Percentiles rank a stretch among this genome's conserved stretches.
These are phyloP conservation scores for Columba janthina DNA, from an alignment of 2,113 vertebrate species.

Conservation along the genomic window DNA sequence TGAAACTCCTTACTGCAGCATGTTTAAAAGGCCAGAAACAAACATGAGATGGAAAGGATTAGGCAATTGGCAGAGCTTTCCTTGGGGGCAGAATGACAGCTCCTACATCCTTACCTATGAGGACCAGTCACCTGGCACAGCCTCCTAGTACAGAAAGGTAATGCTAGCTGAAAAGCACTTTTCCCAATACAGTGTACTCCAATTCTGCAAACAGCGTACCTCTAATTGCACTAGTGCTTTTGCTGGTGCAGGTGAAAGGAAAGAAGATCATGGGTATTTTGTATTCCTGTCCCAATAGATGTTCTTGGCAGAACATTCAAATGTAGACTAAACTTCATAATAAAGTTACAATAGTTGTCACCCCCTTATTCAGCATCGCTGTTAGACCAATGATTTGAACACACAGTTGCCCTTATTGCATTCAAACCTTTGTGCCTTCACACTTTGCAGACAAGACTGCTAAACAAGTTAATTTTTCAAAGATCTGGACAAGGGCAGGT, in stretches of 20 bases:
- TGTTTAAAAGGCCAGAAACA: neutral
- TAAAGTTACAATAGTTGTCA: neutral
- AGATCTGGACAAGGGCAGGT: neutral
- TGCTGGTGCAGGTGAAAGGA: neutral
- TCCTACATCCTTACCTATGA: neutral
- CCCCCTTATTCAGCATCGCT: neutral
- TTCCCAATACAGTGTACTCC: neutral
- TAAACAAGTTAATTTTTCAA: neutral
- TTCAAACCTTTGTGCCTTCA: neutral
- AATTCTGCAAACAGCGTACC: neutral
- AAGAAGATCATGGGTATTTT: fast-evolving
- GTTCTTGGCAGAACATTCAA: neutral
- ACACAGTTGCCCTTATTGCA: neutral
- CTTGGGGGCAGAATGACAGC: neutral
- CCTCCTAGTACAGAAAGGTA: neutral
- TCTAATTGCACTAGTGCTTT: neutral
- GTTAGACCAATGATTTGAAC: neutral
- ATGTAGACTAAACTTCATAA: neutral
- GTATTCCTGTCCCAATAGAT: neutral
- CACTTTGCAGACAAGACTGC: neutral
- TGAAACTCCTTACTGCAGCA: neutral
- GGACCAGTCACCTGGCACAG: neutral
- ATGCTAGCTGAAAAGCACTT: neutral
- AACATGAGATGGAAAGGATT: neutral
- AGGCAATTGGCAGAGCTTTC: neutral